Evolutionary conservation across 2,888 invertebrate species (phyloP), one percentile per base, ranked within the genome.

Genomic region (Synergus japonicus): DNA sequence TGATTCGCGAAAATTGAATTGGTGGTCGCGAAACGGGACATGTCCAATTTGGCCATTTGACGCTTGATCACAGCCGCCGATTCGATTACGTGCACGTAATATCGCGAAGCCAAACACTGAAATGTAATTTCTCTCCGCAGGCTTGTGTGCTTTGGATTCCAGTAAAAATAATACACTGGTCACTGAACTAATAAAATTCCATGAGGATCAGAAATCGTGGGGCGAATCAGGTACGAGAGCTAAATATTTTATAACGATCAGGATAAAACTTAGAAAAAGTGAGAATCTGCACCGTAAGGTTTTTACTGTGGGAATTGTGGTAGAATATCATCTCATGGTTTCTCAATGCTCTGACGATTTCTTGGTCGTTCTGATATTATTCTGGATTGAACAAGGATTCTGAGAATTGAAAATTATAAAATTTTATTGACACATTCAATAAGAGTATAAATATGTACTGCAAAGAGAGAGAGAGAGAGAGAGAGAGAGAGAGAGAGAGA

Each of bases 271-370:
- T 69, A 69, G 69, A 69, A 69, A 46, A 49, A 69, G 69, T 22
- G 46, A 67, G 46, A 29, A 46, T 69, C 69, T 49, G 9, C 46
- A 69, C 15, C 49, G 69, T 69, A 69, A 69, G 7, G 69, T 69
- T 69, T 69, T 69, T 69, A 69, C 69, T 69, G 69, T 69, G 69
- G 69, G 69, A 69, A 69, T 69, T 49, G 46, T 46, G 46, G 69
- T 69, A 7, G 69, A 69, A 29, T 69, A 22, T 69, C 54, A 54
- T 54, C 54, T 54, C 54, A 8, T 54, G n/a, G 54, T 54, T 54
- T 54, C 69, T 69, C 69, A 69, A 49, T 69, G 69, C 46, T 69
- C 46, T 13, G 44, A 1, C 46, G 49, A 69, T 69, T 67, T 46
- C 67, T 43, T 69, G 69, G 46, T 69, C 69, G 69, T 69, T 69